These are phyloP conservation scores for Stenichneumon culpator DNA, from an alignment of 2,888 invertebrate genomes.

Conservation along the genomic window DNA sequence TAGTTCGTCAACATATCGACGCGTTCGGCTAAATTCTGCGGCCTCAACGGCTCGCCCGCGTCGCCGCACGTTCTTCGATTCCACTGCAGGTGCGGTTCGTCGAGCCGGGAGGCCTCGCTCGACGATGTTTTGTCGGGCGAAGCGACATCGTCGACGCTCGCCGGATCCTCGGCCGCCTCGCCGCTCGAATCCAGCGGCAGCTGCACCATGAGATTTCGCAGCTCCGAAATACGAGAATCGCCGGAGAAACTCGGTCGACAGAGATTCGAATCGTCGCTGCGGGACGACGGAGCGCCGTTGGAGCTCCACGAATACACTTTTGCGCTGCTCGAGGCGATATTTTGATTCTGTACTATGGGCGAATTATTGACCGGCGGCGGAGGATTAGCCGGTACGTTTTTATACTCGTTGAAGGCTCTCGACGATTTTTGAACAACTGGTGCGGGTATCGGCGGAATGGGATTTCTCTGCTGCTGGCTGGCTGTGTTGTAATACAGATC, in stretches of 20 bases:
- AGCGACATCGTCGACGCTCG: slow-evolving; percentile 67
- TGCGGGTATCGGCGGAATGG: slow-evolving; percentile 74
- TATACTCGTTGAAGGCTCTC: slow-evolving; percentile 28
- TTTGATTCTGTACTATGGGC: slow-evolving; percentile 60
- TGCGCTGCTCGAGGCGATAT: slow-evolving; percentile 48
- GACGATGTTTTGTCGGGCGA: slow-evolving; percentile 51
- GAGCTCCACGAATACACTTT: slow-evolving; percentile 56
- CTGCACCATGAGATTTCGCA: slow-evolving; percentile 4
- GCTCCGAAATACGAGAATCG: slow-evolving; percentile 14
- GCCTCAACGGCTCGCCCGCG: slow-evolving; percentile 84
- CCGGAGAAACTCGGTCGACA: not conserved
- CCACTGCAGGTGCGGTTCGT: slow-evolving; percentile 68
- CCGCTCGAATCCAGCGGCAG: slow-evolving; percentile 69
- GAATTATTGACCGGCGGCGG: slow-evolving; percentile 9
- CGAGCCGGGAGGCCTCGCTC: slow-evolving; percentile 32
- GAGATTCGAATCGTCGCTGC: slow-evolving; percentile 28
- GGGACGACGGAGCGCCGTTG: slow-evolving; percentile 12
- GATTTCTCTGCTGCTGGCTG: slow-evolving; percentile 81
- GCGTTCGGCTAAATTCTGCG: slow-evolving; percentile 88
- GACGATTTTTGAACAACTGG: slow-evolving; percentile 59
- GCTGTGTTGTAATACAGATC: slow-evolving; percentile 88
- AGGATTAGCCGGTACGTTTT: slow-evolving; percentile 36
- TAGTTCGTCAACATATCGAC: slow-evolving; percentile 88
- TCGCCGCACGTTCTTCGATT: slow-evolving; percentile 74
- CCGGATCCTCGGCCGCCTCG: slow-evolving; percentile 70